Base-by-base conservation (phyloP, 2,113 vertebrate species). In the Fregata magnificens region DNA sequence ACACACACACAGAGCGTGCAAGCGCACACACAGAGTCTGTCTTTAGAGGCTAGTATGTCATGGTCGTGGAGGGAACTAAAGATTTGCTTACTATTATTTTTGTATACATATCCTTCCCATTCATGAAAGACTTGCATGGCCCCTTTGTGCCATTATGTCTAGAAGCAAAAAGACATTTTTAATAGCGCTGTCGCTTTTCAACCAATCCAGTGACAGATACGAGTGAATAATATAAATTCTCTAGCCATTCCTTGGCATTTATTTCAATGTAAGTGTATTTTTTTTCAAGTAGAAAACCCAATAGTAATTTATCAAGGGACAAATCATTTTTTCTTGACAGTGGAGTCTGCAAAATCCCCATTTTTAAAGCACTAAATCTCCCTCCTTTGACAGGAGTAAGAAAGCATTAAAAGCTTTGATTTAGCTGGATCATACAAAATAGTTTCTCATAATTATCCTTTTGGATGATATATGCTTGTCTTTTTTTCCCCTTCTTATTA, bases 361-460 rank as follows among this genome's bases (percentile, higher is more conserved):
- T 98, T 98, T 99, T 99, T 98, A 98, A 98, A 97, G 97, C 96
- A 98, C 95, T 98, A 98, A 98, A 99, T 99, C 98, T 98, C 98
- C 94, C 87, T 98, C 94, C 96, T 98, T 98, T 98, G 98, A 98
- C 98, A 98, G 98, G 97, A 98, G 98, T 98, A 98, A 98, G 98
- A 99, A 98, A 98, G 98, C 98, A 98, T 98, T 99, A 98, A 98
- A 98, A 98, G 98, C 98, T 98, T 98, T 98, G 98, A 99, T 99
- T 98, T 99, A 98, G 98, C 98, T 97, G 98, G 98, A 98, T 99
- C 98, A 98, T 97, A 98, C 98, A 98, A 98, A 98, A 98, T 98
- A 98, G 98, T 98, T 99, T 98, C 98, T 98, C 98, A 98, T 98
- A 98, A 98, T 98, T 99, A 99, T 98, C 98, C 98, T 97, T 98